Evolutionary conservation across 2,113 vertebrate species (phyloP).

Genomic region (Sitta europaea): DNA sequence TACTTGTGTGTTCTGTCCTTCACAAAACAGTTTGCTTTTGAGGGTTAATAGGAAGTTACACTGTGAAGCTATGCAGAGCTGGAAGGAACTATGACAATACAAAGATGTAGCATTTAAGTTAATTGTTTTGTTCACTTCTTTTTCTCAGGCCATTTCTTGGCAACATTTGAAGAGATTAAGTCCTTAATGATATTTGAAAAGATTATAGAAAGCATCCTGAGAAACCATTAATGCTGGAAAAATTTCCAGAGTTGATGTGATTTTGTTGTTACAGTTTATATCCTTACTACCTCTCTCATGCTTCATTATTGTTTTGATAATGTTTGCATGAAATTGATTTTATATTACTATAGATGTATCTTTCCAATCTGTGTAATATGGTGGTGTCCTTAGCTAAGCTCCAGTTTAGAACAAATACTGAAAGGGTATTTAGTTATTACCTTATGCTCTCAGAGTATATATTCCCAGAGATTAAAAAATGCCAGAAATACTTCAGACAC

Average conservation of each 20-base stretch:
- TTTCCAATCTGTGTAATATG: slow-evolving; percentile 5
- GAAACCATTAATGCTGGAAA: not conserved
- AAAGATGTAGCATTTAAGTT: slow-evolving; percentile 49
- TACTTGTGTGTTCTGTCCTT: slow-evolving; percentile 12
- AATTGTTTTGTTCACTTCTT: slow-evolving; percentile 60
- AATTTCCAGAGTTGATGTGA: not conserved
- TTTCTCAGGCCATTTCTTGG: not conserved
- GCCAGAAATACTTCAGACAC: not conserved
- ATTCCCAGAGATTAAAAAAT: not conserved
- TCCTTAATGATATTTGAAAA: not conserved
- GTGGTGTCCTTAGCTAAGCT: slow-evolving; percentile 36
- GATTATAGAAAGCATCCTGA: not conserved
- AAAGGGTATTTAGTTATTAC: slow-evolving; percentile 13
- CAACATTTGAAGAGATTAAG: not conserved
- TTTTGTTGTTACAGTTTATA: not conserved
- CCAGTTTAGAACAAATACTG: slow-evolving; percentile 50
- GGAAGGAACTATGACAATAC: slow-evolving; percentile 26
- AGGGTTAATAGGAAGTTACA: slow-evolving; percentile 41
- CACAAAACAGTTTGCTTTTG: not conserved
- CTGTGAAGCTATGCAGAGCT: slow-evolving; percentile 16
- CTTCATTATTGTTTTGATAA: not conserved
- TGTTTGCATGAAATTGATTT: not conserved
- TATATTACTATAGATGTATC: slow-evolving; percentile 35
- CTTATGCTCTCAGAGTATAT: not conserved
- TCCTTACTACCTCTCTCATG: not conserved